Base-by-base conservation (phyloP, 2,888 invertebrate genomes). In the Caradrina kadenii region DNA sequence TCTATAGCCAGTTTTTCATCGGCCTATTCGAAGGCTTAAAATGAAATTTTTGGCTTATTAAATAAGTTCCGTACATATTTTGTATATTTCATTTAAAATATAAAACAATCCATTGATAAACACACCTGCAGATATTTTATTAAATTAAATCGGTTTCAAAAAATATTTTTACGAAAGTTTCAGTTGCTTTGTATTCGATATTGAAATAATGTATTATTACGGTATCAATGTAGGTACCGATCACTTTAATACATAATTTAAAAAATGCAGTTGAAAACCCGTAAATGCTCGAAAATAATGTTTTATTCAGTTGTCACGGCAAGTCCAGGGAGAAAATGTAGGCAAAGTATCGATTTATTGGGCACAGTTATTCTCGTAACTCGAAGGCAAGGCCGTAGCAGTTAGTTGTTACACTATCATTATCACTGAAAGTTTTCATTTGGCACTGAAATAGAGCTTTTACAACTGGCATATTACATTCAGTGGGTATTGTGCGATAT, bases 331-430 rank as follows among this genome's bases (percentile, higher is more conserved):
- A 26, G 39, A 31, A 55, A 21, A n/a, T 39, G 15, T 42, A 26
- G 26, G 26, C 4, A 49, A 54, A 42, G 17, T 66, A 58, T 72
- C 11, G 76, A 75, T 67, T 67, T 59, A 67, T 72, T 67, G 19
- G 67, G 54, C 17, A 59, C 68, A 68, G 49, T 66, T 71, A 74
- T 75, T 67, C 58, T 75, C 17, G 72, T 59, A 53, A 52, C 52
- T 17, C 48, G 22, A 56, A 64, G 42, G 48, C 71, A 60, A 52
- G 72, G 71, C 26, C 54, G 31, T 19, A 53, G 42, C 21, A 76
- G 60, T 55, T 52, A 73, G 55, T 69, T 52, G 59, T 39, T 48
- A 56, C 3, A 19, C 60, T 76, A 53, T 69, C 55, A 50, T 45
- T 50, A 54, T 35, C 35, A 55, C 53, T 68, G 68, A 54, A 49